Evolutionary conservation across 2,888 invertebrate species (phyloP), one percentile per base, ranked within the genome.

Genomic region (Atherix ibis): DNA sequence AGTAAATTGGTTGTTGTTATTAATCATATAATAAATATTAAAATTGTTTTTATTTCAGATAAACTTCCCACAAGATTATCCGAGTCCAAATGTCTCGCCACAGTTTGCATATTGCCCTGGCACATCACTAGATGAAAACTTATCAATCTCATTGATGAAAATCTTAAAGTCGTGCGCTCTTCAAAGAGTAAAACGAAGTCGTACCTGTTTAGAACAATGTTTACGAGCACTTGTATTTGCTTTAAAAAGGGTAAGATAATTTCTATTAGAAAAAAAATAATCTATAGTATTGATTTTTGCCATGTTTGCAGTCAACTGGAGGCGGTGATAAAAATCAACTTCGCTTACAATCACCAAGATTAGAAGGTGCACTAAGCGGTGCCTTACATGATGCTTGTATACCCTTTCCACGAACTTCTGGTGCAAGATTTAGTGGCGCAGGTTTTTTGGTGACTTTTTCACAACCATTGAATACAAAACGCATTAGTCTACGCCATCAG

Each of bases 351-450:
- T 60, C 60, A 3, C 62, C 62, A 1, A 46, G 60, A 3, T 37
- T 62, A 3, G 62, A 62, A 36, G 62, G 62, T 5, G 62, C 60
- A 0, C 38, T 58, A 4, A 53, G 56, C 8, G 52, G 52, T 3
- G 58, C 59, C 2, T 38, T 62, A 4, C 60, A 61, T 33, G 85
- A 85, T 50, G 76, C 83, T 5, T 84, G 83, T 52, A 83, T 95
- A 45, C 94, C 94, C 1, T 95, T 91, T 58, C 94, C 94, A 1
- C 68, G 88, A 34, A 94, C 92, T 0, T 89, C 88, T 8, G 92
- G 92, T 2, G 92, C 89, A 0, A 78, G 82, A 48, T 95, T 94
- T 67, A 88, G 85, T 58, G 81, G 82, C 17, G 81, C 82, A 15
- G 85, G 85, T 48, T 71, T 76, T 35, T 61, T 95, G 37, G 88